phyloP scores from a whole-genome alignment of 1,140 invertebrate genomes.

The Epicauta chinensis region DNA sequence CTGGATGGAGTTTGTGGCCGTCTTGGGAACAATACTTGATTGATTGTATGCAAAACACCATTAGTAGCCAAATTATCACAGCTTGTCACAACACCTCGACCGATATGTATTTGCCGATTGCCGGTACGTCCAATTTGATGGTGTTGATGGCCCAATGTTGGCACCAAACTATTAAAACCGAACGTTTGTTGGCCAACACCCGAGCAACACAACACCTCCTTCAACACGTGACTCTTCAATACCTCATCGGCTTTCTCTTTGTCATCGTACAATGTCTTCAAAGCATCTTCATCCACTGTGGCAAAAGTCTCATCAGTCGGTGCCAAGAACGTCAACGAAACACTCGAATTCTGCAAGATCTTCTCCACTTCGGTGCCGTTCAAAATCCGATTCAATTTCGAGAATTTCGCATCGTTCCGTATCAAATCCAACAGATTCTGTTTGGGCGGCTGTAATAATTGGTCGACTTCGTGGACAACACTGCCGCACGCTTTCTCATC shows the following conservation, averaged over 20 bases:
- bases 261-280: conserved; percentile 43
- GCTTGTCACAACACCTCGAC: conserved; percentile 48
- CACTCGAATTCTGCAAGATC: conserved; percentile 40
- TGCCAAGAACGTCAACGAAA: conserved; percentile 51
- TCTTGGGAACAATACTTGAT: conserved; percentile 45
- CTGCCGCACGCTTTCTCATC: conserved; percentile 58
- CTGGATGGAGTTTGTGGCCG: conserved; percentile 30
- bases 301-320: conserved; percentile 60
- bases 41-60: conserved; percentile 55
- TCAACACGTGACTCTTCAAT: conserved; percentile 48
- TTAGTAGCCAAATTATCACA: conserved; percentile 55
- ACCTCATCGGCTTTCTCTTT: conserved; percentile 43
- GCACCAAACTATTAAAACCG: conserved; percentile 49
- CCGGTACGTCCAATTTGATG: conserved; percentile 45
- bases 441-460: conserved; percentile 48
- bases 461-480: conserved; percentile 54
- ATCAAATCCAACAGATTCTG: conserved; percentile 44
- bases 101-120: conserved; percentile 48
- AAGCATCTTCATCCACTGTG: conserved; percentile 41
- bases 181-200: conserved; percentile 50
- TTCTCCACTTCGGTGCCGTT: conserved; percentile 44
- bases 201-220: conserved; percentile 55
- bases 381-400: conserved; percentile 43
- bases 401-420: conserved; percentile 43
- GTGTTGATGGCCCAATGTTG: conserved; percentile 43